These are phyloP conservation scores for Bolinopsis microptera DNA, from an alignment of 37 sponge, comb jelly and placozoan genomes.

Conservation along the genomic window DNA sequence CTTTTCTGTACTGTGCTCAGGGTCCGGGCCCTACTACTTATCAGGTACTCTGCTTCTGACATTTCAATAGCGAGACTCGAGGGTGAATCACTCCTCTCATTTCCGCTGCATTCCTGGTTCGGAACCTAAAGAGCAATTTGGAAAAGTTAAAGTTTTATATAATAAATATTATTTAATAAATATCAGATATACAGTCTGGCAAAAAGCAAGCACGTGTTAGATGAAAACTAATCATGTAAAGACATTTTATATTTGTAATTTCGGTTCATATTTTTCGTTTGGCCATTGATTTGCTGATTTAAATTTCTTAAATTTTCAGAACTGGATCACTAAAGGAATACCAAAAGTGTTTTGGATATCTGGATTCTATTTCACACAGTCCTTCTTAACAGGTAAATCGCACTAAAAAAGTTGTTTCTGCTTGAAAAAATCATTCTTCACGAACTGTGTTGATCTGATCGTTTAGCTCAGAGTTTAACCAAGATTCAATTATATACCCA, in stretches of 20 bases:
- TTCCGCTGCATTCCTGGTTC: not conserved
- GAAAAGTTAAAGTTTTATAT: too few species aligned
- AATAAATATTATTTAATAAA: too few species aligned
- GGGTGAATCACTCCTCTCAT: not conserved
- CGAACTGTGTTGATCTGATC: too few species aligned
- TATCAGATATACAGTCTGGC: too few species aligned
- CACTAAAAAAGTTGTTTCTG: not conserved
- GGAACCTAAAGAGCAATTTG: not conserved
- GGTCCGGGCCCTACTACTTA: constrained; percentile 37
- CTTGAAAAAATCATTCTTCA: too few species aligned
- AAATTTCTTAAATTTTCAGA: constrained; percentile 71
- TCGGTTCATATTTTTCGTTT: not conserved
- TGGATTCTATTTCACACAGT: constrained; percentile 99
- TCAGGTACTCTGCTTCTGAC: constrained; percentile 7
- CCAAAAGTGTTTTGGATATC: constrained; percentile 96
- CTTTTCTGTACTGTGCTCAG: not conserved
- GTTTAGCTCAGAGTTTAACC: too few species aligned
- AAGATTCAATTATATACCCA: too few species aligned
- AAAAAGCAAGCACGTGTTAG: not conserved
- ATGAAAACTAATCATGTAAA: not conserved
- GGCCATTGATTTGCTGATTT: not conserved
- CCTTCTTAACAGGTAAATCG: constrained; percentile 84
- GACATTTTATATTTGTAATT: not conserved
- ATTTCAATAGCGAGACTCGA: not conserved
- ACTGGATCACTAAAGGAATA: constrained; percentile 92